phyloP scores from a whole-genome alignment of 2,113 vertebrate genomes.

The Camelus bactrianus region DNA sequence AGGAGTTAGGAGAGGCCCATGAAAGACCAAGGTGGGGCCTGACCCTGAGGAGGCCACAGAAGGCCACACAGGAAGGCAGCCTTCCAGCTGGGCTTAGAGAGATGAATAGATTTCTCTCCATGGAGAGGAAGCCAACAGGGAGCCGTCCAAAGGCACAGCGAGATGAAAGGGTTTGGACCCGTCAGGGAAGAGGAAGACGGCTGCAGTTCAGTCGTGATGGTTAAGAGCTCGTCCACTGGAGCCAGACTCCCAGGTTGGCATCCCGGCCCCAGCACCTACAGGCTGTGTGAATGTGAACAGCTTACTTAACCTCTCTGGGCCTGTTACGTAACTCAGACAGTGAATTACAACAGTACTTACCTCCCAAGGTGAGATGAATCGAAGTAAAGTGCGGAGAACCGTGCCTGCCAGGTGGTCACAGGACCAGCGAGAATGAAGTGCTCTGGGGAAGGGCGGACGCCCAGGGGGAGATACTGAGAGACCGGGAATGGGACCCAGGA shows the following conservation, averaged over 20 bases:
- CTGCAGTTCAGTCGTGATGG: not conserved
- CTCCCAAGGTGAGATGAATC: not conserved
- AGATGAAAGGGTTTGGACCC: not conserved
- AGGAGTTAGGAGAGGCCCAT: not conserved
- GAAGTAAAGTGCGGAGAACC: not conserved
- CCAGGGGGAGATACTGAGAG: not conserved
- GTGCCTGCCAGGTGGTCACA: not conserved
- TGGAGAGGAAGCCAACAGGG: not conserved
- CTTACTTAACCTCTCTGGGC: not conserved
- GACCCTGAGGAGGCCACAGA: not conserved
- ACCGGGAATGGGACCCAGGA: too few relatives aligned
- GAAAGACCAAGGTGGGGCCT: not conserved
- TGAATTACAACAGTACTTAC: not conserved
- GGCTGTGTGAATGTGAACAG: not conserved
- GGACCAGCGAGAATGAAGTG: not conserved
- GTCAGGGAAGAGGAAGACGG: not conserved
- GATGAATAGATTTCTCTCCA: not conserved
- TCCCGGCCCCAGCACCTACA: not conserved
- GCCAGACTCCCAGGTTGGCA: not conserved
- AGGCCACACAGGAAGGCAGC: not conserved
- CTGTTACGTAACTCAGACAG: not conserved
- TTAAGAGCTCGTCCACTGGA: not conserved
- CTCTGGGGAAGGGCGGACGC: not conserved
- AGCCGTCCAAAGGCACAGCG: not conserved
- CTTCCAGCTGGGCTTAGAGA: not conserved